phyloP scores from a whole-genome alignment of 2,797 vertebrate species.

The Sebastolobus altivelis region DNA sequence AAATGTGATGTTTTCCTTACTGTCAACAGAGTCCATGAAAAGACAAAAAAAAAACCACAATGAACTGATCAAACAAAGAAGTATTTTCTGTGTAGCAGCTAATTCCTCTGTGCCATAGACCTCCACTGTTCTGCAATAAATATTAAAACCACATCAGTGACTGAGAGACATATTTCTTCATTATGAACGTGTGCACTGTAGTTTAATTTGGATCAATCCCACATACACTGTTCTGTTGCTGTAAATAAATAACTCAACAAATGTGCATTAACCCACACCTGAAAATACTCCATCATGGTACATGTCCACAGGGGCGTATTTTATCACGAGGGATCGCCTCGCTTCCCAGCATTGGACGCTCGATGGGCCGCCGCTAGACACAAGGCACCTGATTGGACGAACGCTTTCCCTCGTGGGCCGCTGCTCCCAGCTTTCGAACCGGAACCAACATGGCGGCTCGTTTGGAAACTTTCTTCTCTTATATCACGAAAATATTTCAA shows the following conservation, averaged over 20 bases:
- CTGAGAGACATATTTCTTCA: not conserved
- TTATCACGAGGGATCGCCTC: too few relatives aligned
- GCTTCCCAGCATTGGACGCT: too few relatives aligned
- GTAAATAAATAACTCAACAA: not conserved
- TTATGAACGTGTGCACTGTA: not conserved
- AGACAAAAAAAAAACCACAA: not conserved
- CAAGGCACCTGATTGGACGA: too few relatives aligned
- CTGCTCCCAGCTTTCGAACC: too few relatives aligned
- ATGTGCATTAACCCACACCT: not conserved
- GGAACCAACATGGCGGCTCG: too few relatives aligned
- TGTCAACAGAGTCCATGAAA: conserved; percentile 8
- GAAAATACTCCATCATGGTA: not conserved
- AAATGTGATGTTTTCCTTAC: not conserved
- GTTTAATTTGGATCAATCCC: not conserved
- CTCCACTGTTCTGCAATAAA: not conserved
- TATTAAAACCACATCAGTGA: not conserved
- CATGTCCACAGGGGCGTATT: too few relatives aligned
- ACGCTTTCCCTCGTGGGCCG: too few relatives aligned
- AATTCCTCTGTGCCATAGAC: not conserved
- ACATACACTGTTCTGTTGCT: not conserved
- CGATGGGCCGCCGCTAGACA: too few relatives aligned
- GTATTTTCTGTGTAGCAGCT: not conserved
- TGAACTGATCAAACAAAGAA: not conserved
- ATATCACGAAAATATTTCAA: too few relatives aligned
- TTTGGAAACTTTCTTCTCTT: too few relatives aligned